These are phyloP conservation scores for Lithophane leautieri DNA, from an alignment of 2,888 invertebrate species.

Conservation along the genomic window DNA sequence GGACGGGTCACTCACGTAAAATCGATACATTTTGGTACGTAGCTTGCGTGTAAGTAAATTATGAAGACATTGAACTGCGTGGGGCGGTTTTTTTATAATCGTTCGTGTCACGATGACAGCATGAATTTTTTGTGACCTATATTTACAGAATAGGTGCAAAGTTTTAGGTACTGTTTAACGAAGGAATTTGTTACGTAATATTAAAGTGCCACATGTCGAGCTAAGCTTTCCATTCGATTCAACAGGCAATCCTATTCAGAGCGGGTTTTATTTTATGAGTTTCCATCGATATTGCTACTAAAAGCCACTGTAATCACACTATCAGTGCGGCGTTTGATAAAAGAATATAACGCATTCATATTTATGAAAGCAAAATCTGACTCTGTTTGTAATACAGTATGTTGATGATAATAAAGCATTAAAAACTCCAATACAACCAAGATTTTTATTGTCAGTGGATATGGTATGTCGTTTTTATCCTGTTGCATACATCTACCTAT, in stretches of 20 bases:
- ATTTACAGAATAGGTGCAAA: constrained; percentile 1
- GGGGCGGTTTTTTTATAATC: constrained; percentile 46
- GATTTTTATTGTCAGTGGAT: not conserved
- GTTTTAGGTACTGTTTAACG: not conserved
- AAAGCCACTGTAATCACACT: not conserved
- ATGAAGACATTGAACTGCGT: constrained; percentile 60
- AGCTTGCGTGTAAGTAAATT: constrained; percentile 64
- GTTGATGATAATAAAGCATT: not conserved
- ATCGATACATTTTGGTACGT: constrained; percentile 71
- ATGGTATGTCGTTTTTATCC: not conserved
- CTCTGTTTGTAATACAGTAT: not conserved
- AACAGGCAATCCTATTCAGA: constrained; percentile 4
- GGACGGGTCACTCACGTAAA: constrained; percentile 75
- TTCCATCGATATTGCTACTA: not conserved
- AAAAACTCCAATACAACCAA: not conserved
- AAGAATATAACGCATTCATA: not conserved
- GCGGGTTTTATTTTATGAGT: not conserved
- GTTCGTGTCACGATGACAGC: constrained; percentile 18
- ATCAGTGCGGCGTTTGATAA: not conserved
- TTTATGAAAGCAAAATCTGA: not conserved
- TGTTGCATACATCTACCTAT: not conserved
- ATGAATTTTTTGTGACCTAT: constrained; percentile 29
- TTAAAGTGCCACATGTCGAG: not conserved
- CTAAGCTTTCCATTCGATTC: not conserved
- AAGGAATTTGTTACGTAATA: not conserved